These are phyloP conservation scores for Crax fasciolata DNA, from an alignment of 2,797 vertebrate species.

Conservation along the genomic window DNA sequence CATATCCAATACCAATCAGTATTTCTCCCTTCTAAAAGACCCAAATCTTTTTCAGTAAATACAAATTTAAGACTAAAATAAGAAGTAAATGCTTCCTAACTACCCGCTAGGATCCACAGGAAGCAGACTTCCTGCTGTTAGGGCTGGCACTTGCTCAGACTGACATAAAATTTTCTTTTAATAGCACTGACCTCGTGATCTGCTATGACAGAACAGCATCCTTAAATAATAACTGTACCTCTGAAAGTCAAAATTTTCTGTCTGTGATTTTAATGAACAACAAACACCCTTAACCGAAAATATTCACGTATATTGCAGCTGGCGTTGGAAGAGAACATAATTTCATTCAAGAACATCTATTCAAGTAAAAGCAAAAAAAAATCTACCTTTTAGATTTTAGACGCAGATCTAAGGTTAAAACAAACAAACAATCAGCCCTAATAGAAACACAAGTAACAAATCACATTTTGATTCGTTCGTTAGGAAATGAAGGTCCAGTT, in stretches of 20 bases:
- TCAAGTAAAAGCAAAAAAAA: not conserved
- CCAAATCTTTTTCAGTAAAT: not conserved
- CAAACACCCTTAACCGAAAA: not conserved
- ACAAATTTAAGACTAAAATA: not conserved
- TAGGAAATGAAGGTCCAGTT: not conserved
- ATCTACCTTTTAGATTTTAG: not conserved
- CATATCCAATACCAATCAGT: not conserved
- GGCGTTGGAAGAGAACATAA: not conserved
- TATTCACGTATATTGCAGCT: not conserved
- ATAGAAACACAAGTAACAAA: not conserved
- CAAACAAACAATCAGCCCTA: not conserved
- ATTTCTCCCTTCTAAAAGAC: not conserved
- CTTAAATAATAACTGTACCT: not conserved
- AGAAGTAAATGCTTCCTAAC: not conserved
- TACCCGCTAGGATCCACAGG: not conserved
- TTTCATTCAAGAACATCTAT: not conserved
- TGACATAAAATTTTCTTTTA: not conserved
- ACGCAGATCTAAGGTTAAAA: not conserved
- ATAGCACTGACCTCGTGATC: not conserved
- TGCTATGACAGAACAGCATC: not conserved
- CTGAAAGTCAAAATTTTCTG: not conserved
- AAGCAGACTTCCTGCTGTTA: not conserved
- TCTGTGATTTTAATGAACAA: not conserved
- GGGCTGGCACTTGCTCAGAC: not conserved
- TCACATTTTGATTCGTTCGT: not conserved